Evolutionary conservation across 2,113 vertebrate genomes (phyloP).

Genomic region (Spermophilus dauricus): DNA sequence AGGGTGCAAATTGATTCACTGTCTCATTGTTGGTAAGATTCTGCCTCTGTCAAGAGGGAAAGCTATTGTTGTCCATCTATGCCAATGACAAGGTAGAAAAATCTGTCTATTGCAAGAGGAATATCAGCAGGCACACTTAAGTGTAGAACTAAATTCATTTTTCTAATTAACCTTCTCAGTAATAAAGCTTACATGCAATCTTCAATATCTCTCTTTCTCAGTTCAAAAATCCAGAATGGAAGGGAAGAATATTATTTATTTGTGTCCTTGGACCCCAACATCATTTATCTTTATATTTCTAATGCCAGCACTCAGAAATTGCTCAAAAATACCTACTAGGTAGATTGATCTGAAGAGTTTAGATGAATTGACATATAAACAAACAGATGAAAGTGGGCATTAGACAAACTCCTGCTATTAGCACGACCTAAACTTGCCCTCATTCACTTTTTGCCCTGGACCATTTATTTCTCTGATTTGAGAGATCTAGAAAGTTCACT

Average conservation of each 20-base stretch:
- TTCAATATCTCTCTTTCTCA: slow-evolving; percentile 36
- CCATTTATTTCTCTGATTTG: slow-evolving; percentile 55
- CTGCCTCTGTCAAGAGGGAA: not conserved
- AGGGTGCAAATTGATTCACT: not conserved
- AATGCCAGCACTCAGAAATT: not conserved
- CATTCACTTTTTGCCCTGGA: slow-evolving; percentile 40
- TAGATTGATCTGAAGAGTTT: not conserved
- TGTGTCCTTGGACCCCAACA: not conserved
- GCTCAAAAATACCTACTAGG: not conserved
- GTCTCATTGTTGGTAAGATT: slow-evolving; percentile 3
- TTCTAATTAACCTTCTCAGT: slow-evolving; percentile 49
- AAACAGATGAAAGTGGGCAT: not conserved
- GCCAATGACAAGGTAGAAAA: not conserved
- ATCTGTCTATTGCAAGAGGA: not conserved
- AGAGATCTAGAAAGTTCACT: slow-evolving; percentile 36
- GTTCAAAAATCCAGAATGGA: not conserved
- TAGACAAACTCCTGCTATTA: not conserved
- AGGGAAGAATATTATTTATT: slow-evolving; percentile 44
- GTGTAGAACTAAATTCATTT: slow-evolving; percentile 48
- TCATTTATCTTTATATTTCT: slow-evolving; percentile 50
- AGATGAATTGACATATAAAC: slow-evolving; percentile 10
- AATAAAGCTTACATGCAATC: slow-evolving; percentile 55
- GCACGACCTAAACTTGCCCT: not conserved
- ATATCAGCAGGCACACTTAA: slow-evolving; percentile 47
- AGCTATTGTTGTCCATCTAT: not conserved